Evolutionary conservation across 1,140 invertebrate genomes (phyloP), one percentile per base, ranked within the genome.

Genomic region (Chlorops oryzae): DNA sequence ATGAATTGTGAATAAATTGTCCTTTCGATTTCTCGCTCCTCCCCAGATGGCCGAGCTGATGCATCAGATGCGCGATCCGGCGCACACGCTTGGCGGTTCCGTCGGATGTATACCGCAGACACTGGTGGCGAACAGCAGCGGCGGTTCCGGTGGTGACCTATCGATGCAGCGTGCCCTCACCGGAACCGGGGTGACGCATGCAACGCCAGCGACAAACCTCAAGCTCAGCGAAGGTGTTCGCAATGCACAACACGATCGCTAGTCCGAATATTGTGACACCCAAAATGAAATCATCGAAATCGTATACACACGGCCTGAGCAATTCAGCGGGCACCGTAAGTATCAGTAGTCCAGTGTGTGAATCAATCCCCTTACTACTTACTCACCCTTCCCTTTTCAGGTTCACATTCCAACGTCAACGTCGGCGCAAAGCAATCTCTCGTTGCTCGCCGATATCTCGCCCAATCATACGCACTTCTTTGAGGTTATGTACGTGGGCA

Each of bases 401-500:
- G 55, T 56, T 28, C 63, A 70, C 60, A 70, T 69, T 55, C 65
- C 68, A 51, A 63, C 61, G 12, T 66, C 64, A 39, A 71, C 56
- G 4, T 69, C 65, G 44, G 64, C 62, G n/a, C 62, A 70, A 47
- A 59, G 63, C 27, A 69, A 68, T 56, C 56, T 73, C 2, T 86
- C 85, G 2, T 74, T 88, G 4, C 82, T 83, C 52, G 82, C 82
- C 18, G 86, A 88, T 61, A 85, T 90, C 50, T 88, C 86, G 5
- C 85, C 86, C 1, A 88, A 86, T 61, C 87, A 87, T 43, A 88
- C 86, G 34, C 87, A 90, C 72, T 90, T 89, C 70, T 90, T 90
- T 60, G 87, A 90, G 75, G 87, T 88, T 70, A 75, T 92, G 37
- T 93, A 93, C 66, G 83, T 91, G 48, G 90, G 90, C 3, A 92